A percentile compares a stretch with the other conserved stretches of the same genome.
Evolutionary conservation across 2,797 vertebrate species (phyloP).

Genomic region (Craterocephalus amniculus): DNA sequence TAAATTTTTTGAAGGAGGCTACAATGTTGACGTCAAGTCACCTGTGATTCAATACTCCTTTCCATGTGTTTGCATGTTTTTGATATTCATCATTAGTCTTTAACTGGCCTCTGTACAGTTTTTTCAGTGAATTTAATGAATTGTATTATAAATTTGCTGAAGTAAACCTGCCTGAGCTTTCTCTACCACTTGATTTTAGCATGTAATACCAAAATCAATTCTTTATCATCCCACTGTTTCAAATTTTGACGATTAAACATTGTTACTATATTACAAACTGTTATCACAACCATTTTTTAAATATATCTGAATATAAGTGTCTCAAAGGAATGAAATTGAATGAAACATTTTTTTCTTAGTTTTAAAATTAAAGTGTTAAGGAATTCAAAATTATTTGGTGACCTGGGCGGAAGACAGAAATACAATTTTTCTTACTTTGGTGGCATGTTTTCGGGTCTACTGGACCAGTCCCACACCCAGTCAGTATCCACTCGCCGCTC

Average conservation of each 20-base stretch:
- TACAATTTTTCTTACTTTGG: constrained; percentile 74
- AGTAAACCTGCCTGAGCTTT: neutral
- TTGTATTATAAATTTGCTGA: neutral
- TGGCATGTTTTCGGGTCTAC: constrained; percentile 82
- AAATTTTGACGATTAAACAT: too few relatives aligned
- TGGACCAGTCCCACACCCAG: constrained; percentile 86
- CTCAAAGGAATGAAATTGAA: neutral
- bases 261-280: too few relatives aligned
- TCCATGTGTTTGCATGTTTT: neutral
- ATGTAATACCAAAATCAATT: too few relatives aligned
- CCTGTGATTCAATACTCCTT: neutral
- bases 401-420: neutral
- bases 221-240: too few relatives aligned
- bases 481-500: constrained; percentile 74
- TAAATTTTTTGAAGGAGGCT: neutral
- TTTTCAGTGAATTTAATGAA: neutral
- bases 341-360: neutral
- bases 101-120: neutral
- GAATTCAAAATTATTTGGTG: neutral
- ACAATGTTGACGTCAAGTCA: neutral
- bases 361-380: neutral
- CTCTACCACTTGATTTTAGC: too few relatives aligned
- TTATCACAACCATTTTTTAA: too few relatives aligned
- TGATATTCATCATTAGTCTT: neutral
- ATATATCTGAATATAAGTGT: neutral